Evolutionary conservation across 2,113 vertebrate species (phyloP).

Genomic region (Antennarius striatus): DNA sequence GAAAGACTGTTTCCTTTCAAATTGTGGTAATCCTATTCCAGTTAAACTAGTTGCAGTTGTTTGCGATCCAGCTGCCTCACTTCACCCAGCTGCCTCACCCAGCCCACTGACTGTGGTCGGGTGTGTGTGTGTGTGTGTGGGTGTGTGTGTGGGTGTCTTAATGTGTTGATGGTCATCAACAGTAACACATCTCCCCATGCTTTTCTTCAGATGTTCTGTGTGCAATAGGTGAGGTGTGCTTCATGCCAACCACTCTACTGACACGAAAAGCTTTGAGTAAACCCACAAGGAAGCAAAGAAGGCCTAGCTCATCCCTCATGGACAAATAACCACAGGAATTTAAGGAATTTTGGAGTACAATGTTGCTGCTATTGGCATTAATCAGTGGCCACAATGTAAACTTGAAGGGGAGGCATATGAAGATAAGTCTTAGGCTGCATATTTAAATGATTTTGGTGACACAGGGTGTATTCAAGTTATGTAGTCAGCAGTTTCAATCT

Average conservation of each 20-base stretch:
- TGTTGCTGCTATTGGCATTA: slow-evolving; percentile 62
- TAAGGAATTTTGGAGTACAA: slow-evolving; percentile 70
- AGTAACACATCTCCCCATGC: not conserved
- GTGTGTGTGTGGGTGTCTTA: too few relatives aligned
- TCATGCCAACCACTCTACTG: not conserved
- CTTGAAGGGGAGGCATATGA: not conserved
- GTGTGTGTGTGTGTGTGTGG: not conserved
- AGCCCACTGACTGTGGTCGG: not conserved
- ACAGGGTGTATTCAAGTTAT: slow-evolving; percentile 1
- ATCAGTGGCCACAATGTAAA: slow-evolving; percentile 49
- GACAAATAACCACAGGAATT: slow-evolving; percentile 75
- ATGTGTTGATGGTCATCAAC: not conserved
- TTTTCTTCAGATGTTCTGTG: not conserved
- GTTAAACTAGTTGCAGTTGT: slow-evolving; percentile 45
- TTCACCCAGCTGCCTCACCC: slow-evolving; percentile 9
- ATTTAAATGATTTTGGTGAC: not conserved
- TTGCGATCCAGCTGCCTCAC: slow-evolving; percentile 1
- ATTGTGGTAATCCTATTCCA: slow-evolving; percentile 16
- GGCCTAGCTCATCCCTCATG: slow-evolving; percentile 62
- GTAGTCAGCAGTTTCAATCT: not conserved
- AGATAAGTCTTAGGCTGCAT: slow-evolving; percentile 4
- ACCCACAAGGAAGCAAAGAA: slow-evolving; percentile 49
- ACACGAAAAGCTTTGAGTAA: not conserved
- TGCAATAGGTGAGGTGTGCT: not conserved
- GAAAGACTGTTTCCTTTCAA: slow-evolving; percentile 33